Evolutionary conservation across 2,888 invertebrate species (phyloP).

Genomic region (Aphrophora alni): DNA sequence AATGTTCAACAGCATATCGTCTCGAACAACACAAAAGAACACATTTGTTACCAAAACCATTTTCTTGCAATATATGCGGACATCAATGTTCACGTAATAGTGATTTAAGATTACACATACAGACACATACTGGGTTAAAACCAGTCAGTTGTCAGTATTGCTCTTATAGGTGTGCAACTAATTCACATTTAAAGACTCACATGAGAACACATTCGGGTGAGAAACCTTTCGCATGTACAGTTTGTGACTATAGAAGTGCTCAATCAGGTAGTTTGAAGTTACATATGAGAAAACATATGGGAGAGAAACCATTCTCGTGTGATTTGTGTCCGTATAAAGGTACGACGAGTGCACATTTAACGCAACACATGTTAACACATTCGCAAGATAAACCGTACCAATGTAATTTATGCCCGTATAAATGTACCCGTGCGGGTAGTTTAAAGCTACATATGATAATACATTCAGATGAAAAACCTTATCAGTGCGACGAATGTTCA

Average conservation of each 20-base stretch:
- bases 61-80: neutral
- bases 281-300: slow-evolving; percentile 21
- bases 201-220: neutral
- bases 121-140: neutral
- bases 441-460: slow-evolving; percentile 43
- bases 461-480: slow-evolving; percentile 28
- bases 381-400: slow-evolving; percentile 49
- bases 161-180: neutral
- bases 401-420: slow-evolving; percentile 48
- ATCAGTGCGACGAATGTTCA: slow-evolving; percentile 10
- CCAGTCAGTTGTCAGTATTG: neutral
- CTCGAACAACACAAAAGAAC: neutral
- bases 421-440: slow-evolving; percentile 43
- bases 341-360: neutral
- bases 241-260: neutral
- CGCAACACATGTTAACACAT: slow-evolving; percentile 42
- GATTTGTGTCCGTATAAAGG: slow-evolving; percentile 3
- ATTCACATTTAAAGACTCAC: neutral
- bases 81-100: neutral
- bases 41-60: neutral
- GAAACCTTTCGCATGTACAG: neutral
- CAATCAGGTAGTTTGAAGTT: neutral
- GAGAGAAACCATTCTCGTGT: slow-evolving; percentile 18
- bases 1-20: neutral
- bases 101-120: neutral